These are phyloP conservation scores for Lepidostoma basale DNA, from an alignment of 1,140 invertebrate species.

Conservation along the genomic window DNA sequence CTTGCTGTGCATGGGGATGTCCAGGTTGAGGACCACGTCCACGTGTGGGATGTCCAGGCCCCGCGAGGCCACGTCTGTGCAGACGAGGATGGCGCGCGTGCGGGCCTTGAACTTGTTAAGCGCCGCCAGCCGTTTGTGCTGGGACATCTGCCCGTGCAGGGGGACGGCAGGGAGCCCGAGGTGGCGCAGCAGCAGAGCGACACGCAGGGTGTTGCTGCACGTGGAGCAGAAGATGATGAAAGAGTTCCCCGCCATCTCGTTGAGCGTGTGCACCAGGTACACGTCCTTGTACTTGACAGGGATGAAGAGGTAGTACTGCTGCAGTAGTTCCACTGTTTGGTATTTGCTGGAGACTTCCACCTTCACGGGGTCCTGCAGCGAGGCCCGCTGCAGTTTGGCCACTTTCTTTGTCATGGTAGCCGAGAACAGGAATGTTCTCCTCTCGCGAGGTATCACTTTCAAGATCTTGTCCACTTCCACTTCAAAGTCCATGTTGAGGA, in stretches of 20 bases:
- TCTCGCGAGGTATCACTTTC: conserved; percentile 86
- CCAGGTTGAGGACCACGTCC: conserved; percentile 96
- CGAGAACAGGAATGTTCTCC: conserved; percentile 90
- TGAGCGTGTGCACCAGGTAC: conserved; percentile 94
- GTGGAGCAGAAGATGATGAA: conserved; percentile 98
- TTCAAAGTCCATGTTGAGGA: conserved; percentile 96
- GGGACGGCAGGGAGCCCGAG: conserved; percentile 92
- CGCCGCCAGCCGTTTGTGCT: conserved; percentile 89
- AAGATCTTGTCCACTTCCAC: conserved; percentile 96
- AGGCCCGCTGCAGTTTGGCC: conserved; percentile 94
- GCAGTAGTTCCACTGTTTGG: conserved; percentile 95
- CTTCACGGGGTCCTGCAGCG: conserved; percentile 89
- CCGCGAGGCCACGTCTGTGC: conserved; percentile 97
- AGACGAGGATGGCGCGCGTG: conserved; percentile 86
- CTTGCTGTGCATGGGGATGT: conserved; percentile 95
- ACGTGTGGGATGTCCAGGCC: conserved; percentile 98
- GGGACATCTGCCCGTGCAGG: conserved; percentile 96
- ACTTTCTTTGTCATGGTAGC: conserved; percentile 99
- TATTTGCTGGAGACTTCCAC: conserved; percentile 97
- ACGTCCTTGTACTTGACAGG: conserved; percentile 98
- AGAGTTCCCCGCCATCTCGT: conserved; percentile 94
- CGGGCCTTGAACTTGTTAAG: conserved; percentile 94
- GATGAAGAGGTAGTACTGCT: conserved; percentile 96
- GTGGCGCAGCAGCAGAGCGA: conserved; percentile 86
- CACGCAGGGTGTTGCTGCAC: conserved; percentile 89